Conservation (phyloP, 2,113 vertebrate genomes). For the Orycteropus afer region DNA sequence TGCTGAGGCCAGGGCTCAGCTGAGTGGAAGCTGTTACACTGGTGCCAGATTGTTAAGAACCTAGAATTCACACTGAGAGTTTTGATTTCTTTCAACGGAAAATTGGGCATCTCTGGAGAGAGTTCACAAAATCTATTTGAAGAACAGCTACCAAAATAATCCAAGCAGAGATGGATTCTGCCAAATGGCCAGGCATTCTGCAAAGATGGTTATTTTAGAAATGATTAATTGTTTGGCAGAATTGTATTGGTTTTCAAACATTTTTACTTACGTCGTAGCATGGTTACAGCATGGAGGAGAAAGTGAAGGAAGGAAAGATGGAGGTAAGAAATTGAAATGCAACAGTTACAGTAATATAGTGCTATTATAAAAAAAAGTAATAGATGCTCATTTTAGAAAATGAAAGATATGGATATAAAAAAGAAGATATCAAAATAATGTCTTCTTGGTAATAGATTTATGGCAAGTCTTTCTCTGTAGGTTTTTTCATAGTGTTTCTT, state of each 20-base stretch:
- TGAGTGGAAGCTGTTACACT: background rate
- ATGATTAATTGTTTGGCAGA: conserved; percentile 51
- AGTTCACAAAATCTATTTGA: background rate
- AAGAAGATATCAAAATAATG: background rate
- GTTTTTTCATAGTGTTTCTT: too few species aligned
- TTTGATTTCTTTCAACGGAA: background rate
- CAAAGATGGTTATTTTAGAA: conserved; percentile 27
- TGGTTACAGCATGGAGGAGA: background rate
- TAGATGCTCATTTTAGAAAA: background rate
- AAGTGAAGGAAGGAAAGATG: background rate
- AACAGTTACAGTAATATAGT: background rate
- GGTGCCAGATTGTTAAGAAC: too few species aligned
- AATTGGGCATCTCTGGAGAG: background rate
- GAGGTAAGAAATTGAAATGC: background rate
- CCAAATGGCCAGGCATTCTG: background rate
- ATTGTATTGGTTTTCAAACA: conserved; percentile 48
- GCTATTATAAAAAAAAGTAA: background rate
- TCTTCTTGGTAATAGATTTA: too few species aligned
- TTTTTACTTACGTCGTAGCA: background rate
- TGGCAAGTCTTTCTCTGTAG: too few species aligned
- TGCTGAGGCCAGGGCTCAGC: background rate
- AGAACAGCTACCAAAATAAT: conserved; percentile 40
- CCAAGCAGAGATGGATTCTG: conserved; percentile 9
- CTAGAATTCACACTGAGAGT: background rate
- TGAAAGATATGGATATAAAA: background rate